Evolutionary conservation across 2,113 vertebrate species (phyloP).

Genomic region (Crotalus helleri): DNA sequence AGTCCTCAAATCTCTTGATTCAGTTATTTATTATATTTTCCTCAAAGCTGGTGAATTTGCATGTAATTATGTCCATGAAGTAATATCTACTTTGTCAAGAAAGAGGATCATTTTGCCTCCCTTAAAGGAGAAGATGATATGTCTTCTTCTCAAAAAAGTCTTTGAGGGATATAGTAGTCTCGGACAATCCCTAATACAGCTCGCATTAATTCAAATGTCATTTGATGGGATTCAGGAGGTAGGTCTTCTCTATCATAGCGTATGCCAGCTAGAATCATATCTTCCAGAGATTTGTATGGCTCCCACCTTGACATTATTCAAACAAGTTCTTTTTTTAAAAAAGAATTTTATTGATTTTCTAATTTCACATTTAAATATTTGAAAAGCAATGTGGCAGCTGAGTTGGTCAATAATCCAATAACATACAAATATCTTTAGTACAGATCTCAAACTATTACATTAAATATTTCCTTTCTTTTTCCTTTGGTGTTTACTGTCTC

Average conservation of each 20-base stretch:
- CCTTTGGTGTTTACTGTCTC: too few relatives aligned
- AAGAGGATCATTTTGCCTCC: neutral
- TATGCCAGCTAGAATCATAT: neutral
- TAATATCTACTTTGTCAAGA: neutral
- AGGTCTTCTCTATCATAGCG: neutral
- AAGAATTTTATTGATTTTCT: too few relatives aligned
- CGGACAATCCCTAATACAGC: neutral
- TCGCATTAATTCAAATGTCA: neutral
- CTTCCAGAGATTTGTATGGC: neutral
- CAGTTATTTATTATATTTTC: neutral
- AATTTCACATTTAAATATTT: too few relatives aligned
- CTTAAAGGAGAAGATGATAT: neutral
- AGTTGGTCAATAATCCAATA: too few relatives aligned
- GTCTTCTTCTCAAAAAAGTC: neutral
- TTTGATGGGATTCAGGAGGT: neutral
- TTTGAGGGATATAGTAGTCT: neutral
- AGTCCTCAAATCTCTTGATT: neutral
- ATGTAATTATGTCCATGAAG: neutral
- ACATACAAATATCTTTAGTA: too few relatives aligned
- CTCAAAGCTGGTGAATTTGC: neutral
- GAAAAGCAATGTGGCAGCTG: too few relatives aligned
- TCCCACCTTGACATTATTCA: too few relatives aligned
- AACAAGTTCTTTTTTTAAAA: too few relatives aligned
- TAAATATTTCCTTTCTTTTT: too few relatives aligned
- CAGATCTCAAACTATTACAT: too few relatives aligned